Base-by-base conservation (phyloP, 2,797 vertebrate genomes). In the Rhadinocentrus ornatus region DNA sequence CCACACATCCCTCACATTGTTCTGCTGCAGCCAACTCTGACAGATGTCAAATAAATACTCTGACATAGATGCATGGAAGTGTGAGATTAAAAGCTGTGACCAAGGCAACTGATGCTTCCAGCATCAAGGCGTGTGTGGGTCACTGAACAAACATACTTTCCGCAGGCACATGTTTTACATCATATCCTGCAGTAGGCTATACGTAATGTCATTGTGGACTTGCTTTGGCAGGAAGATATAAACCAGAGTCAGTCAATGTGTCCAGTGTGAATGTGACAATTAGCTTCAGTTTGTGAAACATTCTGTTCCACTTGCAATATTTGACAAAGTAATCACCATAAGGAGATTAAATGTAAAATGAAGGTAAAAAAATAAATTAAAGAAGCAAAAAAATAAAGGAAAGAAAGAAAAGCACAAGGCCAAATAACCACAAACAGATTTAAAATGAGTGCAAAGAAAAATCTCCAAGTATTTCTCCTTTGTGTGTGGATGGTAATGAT, bases 401-500 rank as follows among this genome's bases (percentile, higher is more conserved):
- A 41, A 57, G 10, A 6, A 37, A 48, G 8, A 11, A 52, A 44
- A 10, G 15, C 8, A 2, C 26, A 20, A 15, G 26, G n/a, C 26
- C 16, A n/a, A 22, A 52, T 52, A 2, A 13, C 15, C 3, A 27
- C 53, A 64, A 22, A 50, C 29, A 22, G 48, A 27, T 59, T 65
- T 0, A 3, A 60, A 66, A 66, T 60, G 18, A 12, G 18, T 34
- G 31, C 12, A 0, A 29, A 10, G 39, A 29, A 27, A n/a, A 64
- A 60, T 46, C 60, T 46, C 35, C 4, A 24, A 4, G 22, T 29
- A 32, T 61, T 66, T 55, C 37, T 61, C 31, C 54, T 32, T 48
- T 70, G 62, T 53, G 54, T 26, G 26, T 46, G 52, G 44, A 35
- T 39, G 26, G 61, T 24, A 18, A 29, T 48, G 59, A n/a, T 37